Conservation (phyloP, 1,140 invertebrate genomes). For the Drosophila kohkoa region DNA sequence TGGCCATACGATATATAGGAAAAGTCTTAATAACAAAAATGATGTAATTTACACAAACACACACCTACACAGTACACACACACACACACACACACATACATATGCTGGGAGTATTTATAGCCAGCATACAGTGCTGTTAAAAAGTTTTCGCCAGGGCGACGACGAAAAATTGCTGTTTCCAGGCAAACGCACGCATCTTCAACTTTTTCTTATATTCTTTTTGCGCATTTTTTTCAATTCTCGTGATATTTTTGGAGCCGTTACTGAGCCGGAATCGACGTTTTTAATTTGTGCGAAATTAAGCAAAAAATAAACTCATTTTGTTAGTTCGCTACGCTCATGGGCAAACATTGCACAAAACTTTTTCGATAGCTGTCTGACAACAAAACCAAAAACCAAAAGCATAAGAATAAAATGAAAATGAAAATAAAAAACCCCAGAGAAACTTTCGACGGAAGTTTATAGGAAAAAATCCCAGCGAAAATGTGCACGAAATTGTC, state of each 20-base stretch:
- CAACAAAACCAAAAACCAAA: constrained; percentile 48
- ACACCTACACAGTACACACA: not conserved
- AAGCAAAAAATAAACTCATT: constrained; percentile 83
- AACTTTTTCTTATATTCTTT: constrained; percentile 37
- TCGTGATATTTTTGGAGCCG: constrained; percentile 37
- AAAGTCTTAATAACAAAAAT: constrained; percentile 52
- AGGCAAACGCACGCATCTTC: constrained; percentile 30
- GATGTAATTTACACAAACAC: constrained; percentile 46
- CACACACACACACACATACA: not conserved
- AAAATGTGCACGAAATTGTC: constrained; percentile 57
- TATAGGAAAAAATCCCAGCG: constrained; percentile 32
- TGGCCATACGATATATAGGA: constrained; percentile 33
- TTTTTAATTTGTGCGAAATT: constrained; percentile 83
- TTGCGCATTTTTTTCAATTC: constrained; percentile 32
- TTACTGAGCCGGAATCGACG: constrained; percentile 56
- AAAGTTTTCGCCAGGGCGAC: constrained; percentile 34
- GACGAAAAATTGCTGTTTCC: constrained; percentile 65
- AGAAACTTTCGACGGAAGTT: constrained; percentile 56
- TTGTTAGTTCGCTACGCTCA: constrained; percentile 64
- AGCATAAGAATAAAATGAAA: constrained; percentile 18
- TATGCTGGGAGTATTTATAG: constrained; percentile 51
- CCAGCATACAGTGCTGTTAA: constrained; percentile 62
- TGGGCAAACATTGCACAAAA: constrained; percentile 71
- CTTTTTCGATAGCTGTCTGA: constrained; percentile 81
- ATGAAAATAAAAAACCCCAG: constrained; percentile 16